A percentile compares a stretch with the other conserved stretches of the same genome.
These are phyloP conservation scores for Chionoecetes opilio DNA, from an alignment of 1,140 invertebrate species.

Conservation along the genomic window DNA sequence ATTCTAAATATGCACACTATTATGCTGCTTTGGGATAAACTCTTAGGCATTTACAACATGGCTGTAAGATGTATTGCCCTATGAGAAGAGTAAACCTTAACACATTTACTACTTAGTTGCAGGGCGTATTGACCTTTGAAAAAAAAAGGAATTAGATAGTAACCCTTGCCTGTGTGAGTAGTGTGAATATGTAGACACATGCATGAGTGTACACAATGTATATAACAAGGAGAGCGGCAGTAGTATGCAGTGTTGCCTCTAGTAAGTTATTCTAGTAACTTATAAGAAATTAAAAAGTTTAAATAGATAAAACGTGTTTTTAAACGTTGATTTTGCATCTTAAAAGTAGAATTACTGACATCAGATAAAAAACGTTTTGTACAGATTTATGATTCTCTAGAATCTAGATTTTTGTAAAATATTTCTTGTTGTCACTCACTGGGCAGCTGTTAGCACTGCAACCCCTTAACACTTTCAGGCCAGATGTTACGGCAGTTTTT, in stretches of 20 bases:
- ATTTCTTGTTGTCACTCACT: not conserved
- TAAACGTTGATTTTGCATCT: too few species aligned
- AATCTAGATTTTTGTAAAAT: not conserved
- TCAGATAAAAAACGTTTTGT: not conserved
- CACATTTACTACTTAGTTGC: not conserved
- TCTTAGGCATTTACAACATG: not conserved
- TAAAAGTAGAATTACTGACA: not conserved
- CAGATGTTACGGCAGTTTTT: not conserved
- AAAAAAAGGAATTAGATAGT: too few species aligned
- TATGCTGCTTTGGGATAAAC: not conserved
- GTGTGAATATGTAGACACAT: not conserved
- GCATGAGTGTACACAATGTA: not conserved
- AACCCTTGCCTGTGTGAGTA: too few species aligned
- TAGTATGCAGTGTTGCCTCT: slow-evolving; percentile 1
- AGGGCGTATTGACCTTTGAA: too few species aligned
- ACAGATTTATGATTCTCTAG: not conserved
- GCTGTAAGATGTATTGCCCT: not conserved
- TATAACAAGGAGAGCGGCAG: not conserved
- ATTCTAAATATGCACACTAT: not conserved
- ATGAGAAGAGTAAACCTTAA: not conserved
- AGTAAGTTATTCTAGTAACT: too few species aligned
- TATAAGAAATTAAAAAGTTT: not conserved
- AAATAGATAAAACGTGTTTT: not conserved
- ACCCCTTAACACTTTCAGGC: slow-evolving; percentile 46
- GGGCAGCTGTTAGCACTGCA: not conserved